Evolutionary conservation across 2,797 vertebrate species (phyloP), one percentile per base, ranked within the genome.

Genomic region (Rhabdomys pumilio): DNA sequence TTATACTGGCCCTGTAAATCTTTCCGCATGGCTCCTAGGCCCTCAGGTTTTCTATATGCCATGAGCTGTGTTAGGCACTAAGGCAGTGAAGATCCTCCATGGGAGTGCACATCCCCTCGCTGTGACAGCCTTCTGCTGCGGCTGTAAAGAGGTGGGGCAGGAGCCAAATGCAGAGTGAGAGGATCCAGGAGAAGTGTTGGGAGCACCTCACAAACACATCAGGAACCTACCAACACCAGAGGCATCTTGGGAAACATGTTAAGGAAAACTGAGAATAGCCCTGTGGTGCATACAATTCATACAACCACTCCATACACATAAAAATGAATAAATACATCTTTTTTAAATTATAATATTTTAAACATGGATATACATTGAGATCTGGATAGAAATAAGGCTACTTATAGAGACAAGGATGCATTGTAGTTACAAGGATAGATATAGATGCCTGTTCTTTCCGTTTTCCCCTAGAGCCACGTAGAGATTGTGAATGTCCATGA

Each of bases 231-330:
- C 44, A 50, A 59, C 3, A 3, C 6, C 11, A 13, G 80, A 31
- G n/a, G 26, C 38, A 0, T 24, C 22, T 13, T 34, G 82, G 44
- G 44, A 85, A 67, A 84, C 11, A 0, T n/a, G 2, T 50, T 6
- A 5, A 63, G 19, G 47, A 59, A 20, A 31, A 14, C 38, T 0
- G 0, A 19, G 65, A n/a, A 3, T 0, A 0, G 3, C 26, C 24
- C 38, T 50, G 61, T 7, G 61, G 15, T 31, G 0, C 19, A 47
- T 44, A 14, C 34, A 85, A n/a, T 85, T 67, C 61, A 85, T 14
- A n/a, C 29, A n/a, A 50, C 19, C 19, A 67, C 31, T 24, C 19
- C 83, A 67, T 24, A n/a, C 19, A n/a, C 41, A 50, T 34, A 50
- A n/a, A 67, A 22, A 8, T 85, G n/a, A 44, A 31, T 31, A 83